Evolutionary conservation across 2,888 invertebrate species (phyloP), one percentile per base, ranked within the genome.

Genomic region (Norana najaformis): DNA sequence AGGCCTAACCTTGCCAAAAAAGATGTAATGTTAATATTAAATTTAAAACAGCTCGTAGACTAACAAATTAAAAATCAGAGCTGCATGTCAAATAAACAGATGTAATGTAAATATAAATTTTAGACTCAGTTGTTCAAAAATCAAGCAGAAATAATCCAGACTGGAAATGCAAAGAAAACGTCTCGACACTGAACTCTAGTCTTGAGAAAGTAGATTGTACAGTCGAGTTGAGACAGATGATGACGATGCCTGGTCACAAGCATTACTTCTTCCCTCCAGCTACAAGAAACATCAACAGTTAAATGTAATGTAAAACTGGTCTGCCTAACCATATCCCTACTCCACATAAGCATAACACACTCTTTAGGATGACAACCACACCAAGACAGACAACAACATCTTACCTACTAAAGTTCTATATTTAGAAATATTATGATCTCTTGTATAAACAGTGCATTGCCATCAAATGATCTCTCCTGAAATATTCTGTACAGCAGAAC

Each of bases 161-260:
- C 69, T 69, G 8, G 69, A 69, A 69, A 69, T 69, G 69, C 69
- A 69, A 69, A 69, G 69, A n/a, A 69, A 69, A 69, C 69, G 69
- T 11, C n/a, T 69, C 0, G 3, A 3, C 11, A 16, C n/a, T 69
- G n/a, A 30, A 30, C n/a, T n/a, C 69, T 69, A 47, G 23, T 23
- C 3, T 23, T 47, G 47, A 47, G 47, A 47, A 23, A 47, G 69
- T 8, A n/a, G 16, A 69, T 3, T 13, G 11, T n/a, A 16, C 8
- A 3, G 0, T 69, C n/a, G 8, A 6, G 69, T 69, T 69, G n/a
- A 69, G 69, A 69, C 69, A 69, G 69, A n/a, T 69, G 69, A 23
- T 8, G 47, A 20, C 47, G 23, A 47, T 11, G 47, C 13, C 14
- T 8, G 14, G 23, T 69, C 69, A 69, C 69, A n/a, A n/a, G 6